A percentile compares a stretch with the other conserved stretches of the same genome.
phyloP scores from a whole-genome alignment of 2,888 invertebrate species.

The Conus canariensis region DNA sequence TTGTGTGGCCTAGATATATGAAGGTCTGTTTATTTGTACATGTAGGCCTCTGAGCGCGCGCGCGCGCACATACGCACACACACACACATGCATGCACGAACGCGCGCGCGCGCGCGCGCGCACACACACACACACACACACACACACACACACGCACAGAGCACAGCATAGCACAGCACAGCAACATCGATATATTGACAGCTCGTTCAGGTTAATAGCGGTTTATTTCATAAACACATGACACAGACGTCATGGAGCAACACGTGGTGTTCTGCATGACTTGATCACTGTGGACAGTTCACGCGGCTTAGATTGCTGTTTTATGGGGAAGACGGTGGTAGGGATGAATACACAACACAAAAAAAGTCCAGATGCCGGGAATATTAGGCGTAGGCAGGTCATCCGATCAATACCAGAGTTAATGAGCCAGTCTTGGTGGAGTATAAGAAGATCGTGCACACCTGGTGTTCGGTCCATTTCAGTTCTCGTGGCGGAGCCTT shows the following conservation, averaged over 20 bases:
- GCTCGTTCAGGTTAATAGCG: no score
- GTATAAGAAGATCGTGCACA: neutral
- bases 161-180: neutral
- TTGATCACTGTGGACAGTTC: neutral
- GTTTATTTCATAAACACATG: neutral
- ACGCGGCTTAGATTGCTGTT: neutral
- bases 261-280: neutral
- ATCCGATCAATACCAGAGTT: neutral
- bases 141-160: neutral
- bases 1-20: no score
- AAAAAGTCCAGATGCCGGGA: neutral
- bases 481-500: neutral
- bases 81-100: conserved; percentile 21
- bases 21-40: neutral
- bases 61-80: conserved; percentile 24
- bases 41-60: neutral
- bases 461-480: neutral
- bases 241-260: neutral
- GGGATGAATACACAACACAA: neutral
- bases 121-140: conserved; percentile 8
- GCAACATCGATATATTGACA: neutral
- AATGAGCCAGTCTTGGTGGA: neutral
- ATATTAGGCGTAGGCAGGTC: neutral
- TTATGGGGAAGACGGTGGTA: neutral
- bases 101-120: neutral